Base-by-base conservation (phyloP, 2,113 vertebrate genomes). In the Candoia aspera region DNA sequence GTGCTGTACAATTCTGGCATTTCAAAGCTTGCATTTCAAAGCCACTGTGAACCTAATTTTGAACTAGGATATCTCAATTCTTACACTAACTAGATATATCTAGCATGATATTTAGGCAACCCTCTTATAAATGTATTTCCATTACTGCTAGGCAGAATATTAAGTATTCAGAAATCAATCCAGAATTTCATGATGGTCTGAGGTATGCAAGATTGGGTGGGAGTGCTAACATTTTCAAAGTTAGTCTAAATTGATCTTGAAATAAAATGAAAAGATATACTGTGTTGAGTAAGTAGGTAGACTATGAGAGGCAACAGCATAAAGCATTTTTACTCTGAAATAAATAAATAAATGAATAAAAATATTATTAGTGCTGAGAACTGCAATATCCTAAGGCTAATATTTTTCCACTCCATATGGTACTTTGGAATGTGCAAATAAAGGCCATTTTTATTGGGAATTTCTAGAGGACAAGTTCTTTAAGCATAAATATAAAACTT, bases 1-100 rank as follows among this genome's bases (percentile, higher is more conserved):
- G 33, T 85, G 88, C 68, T 84, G 68, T 88, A 57, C 26, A 42
- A 33, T 58, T 33, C 24, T 88, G 17, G 6, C 91, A 68, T 87
- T 90, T 79, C 53, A 88, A 49, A 79, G 86, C 59, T 91, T 86
- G 85, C 88, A 87, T n/a, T 94, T 92, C 90, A 84, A 93, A 60
- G 60, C 54, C 29, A 73, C 23, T 55, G 19, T 64, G 19, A 26
- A 13, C n/a, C 91, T 29, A 87, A 92, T 33, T 94, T 86, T 88
- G 55, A 88, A 93, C 92, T 42, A 92, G 83, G 54, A 93, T 0
- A 0, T 89, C 90, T 91, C 33, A 46, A 62, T 94, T 91, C 64
- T 33, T 88, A 90, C 6, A 37, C 6, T 21, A 79, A 42, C 33
- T 37, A 79, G 8, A 79, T 42, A 2, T 42, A 21, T 8, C 17